Base-by-base conservation (phyloP, 2,113 vertebrate genomes). In the Halichoerus grypus region DNA sequence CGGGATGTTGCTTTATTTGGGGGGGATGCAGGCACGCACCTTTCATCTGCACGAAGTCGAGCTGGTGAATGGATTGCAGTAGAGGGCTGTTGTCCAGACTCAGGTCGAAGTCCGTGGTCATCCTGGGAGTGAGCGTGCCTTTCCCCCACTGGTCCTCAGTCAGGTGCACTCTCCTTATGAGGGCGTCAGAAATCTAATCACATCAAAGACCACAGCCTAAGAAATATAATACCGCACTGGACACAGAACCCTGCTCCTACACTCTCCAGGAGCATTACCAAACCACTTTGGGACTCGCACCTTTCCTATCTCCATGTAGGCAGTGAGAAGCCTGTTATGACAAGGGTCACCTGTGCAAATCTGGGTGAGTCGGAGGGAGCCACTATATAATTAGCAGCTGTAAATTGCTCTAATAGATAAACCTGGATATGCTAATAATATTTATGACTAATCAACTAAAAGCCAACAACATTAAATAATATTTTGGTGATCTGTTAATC, bases 11-110 rank as follows among this genome's bases (percentile, higher is more conserved):
- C 8, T 67, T 7, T 61, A 1, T 65, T 36, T 26, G 2, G 22
- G 31, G 31, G 63, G 28, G 88, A 91, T 12, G 15, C 8, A 55
- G 49, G 5, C 22, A 95, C 97, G 59, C 98, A 99, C 99, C 99
- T 99, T 99, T 99, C 99, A 99, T 99, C 98, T 99, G 99, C 33
- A 99, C 99, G 0, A 99, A 99, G 99, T 99, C 99, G 0, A 99
- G 99, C 99, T 99, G 99, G 92, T 99, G 99, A 97, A 99, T 99
- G 94, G 99, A 99, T 95, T 99, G 99, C 22, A 99, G 99, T 92
- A 99, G 98, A 0, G 99, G 99, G 3, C 99, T 99, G 1, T 99
- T 99, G 99, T 99, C 99, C 89, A 99, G 99, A 59, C 99, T 99
- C 69, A 99, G 98, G 98, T 99, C 99, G 15, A 99, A 99, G 98